These are phyloP conservation scores for Amphipyra berbera DNA, from an alignment of 2,888 invertebrate genomes.

Conservation along the genomic window DNA sequence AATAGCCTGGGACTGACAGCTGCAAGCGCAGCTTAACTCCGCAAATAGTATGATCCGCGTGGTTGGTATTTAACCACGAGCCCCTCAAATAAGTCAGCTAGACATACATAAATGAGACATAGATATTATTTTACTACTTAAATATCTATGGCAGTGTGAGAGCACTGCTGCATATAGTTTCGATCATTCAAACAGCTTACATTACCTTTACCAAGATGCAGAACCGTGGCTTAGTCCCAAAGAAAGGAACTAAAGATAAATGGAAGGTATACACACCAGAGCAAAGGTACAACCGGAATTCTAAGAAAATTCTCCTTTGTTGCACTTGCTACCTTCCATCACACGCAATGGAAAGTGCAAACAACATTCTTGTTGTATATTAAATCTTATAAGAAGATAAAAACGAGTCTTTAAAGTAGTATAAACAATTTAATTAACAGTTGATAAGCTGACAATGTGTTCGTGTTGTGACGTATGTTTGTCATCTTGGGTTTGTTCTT, in stretches of 20 bases:
- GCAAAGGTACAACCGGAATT: conserved; percentile 44
- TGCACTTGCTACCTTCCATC: conserved; percentile 29
- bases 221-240: conserved; percentile 33
- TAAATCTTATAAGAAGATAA: conserved; percentile 53
- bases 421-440: conserved; percentile 54
- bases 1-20: too few relatives aligned
- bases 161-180: conserved; percentile 17
- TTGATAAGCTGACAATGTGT: conserved; percentile 56
- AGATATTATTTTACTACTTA: too few relatives aligned
- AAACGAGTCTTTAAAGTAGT: conserved; percentile 15
- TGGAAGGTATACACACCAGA: conserved; percentile 32
- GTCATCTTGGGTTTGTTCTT: conserved; percentile 51
- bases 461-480: conserved; percentile 50
- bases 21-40: too few relatives aligned
- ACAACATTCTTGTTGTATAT: conserved; percentile 36
- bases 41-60: too few relatives aligned
- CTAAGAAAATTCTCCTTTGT: conserved; percentile 44
- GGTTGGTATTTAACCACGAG: too few relatives aligned
- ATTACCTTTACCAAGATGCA: conserved; percentile 34
- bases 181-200: conserved; percentile 37
- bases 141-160: background rate
- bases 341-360: conserved; percentile 31
- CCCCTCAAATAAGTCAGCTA: too few relatives aligned
- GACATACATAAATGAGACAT: too few relatives aligned
- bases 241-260: conserved; percentile 47